phyloP scores from a whole-genome alignment of 2,797 vertebrate species.

The Sus cebifrons region DNA sequence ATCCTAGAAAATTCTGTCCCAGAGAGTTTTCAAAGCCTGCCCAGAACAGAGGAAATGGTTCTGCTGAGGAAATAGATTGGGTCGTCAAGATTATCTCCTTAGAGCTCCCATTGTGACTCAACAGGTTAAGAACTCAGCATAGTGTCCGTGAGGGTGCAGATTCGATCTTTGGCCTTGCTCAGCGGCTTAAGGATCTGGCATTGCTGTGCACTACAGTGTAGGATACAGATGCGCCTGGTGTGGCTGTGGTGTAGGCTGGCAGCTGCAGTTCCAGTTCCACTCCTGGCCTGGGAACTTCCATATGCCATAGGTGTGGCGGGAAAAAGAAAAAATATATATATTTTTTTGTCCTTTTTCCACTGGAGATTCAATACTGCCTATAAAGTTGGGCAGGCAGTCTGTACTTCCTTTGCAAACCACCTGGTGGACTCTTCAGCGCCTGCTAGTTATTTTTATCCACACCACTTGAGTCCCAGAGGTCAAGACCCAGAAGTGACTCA shows the following conservation, averaged over 20 bases:
- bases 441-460: neutral
- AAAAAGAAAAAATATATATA: too few species aligned
- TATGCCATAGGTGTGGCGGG: too few species aligned
- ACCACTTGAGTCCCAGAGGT: neutral
- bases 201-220: too few species aligned
- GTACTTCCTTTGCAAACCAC: neutral
- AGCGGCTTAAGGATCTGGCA: too few species aligned
- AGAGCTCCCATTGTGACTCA: too few species aligned
- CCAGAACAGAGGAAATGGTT: neutral
- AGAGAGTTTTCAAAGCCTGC: neutral
- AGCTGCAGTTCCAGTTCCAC: too few species aligned
- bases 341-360: neutral
- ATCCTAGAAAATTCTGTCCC: neutral
- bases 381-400: neutral
- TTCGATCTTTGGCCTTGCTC: too few species aligned
- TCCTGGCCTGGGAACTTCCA: too few species aligned
- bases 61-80: neutral
- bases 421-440: neutral
- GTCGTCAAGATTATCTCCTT: neutral
- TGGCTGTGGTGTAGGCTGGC: too few species aligned
- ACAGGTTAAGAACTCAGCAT: too few species aligned
- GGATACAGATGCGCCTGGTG: too few species aligned
- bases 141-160: too few species aligned
- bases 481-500: neutral
- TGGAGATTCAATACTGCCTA: rapidly evolving